Evolutionary conservation across 2,113 vertebrate species (phyloP).

Genomic region (Pimephales promelas): DNA sequence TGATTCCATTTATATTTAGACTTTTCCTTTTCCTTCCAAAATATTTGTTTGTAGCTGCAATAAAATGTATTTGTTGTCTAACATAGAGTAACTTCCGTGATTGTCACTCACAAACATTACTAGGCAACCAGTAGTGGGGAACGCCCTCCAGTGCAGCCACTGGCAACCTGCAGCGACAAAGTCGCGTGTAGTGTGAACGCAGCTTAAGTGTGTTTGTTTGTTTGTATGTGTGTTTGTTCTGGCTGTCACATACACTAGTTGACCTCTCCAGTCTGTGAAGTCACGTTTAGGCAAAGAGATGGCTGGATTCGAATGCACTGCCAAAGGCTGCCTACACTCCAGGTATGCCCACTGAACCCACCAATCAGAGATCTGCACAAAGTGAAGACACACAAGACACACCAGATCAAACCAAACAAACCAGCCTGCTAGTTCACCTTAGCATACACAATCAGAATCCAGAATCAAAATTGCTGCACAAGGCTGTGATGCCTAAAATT

Average conservation of each 20-base stretch:
- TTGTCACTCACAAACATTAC: no score
- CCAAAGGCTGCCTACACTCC: slow-evolving; percentile 79
- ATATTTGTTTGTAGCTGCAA: no score
- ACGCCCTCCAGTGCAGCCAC: no score
- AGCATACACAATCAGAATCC: neutral
- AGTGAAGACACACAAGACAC: slow-evolving; percentile 23
- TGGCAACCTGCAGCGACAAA: no score
- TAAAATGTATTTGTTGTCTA: no score
- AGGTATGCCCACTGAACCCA: slow-evolving; percentile 82
- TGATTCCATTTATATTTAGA: no score
- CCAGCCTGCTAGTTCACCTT: neutral
- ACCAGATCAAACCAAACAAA: neutral
- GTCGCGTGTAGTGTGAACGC: no score
- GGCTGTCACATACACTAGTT: slow-evolving; percentile 76
- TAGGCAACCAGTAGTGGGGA: no score
- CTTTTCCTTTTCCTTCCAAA: no score
- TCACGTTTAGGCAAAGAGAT: slow-evolving; percentile 83
- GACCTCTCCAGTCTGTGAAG: slow-evolving; percentile 81
- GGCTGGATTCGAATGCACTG: slow-evolving; percentile 83
- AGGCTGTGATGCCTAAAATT: neutral
- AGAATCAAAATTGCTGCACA: neutral
- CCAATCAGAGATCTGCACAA: slow-evolving; percentile 79
- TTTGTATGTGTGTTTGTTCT: neutral
- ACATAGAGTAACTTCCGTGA: no score
- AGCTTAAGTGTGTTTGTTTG: slow-evolving; percentile 23